Conservation (phyloP, 2,888 invertebrate genomes). For the Cepaea hortensis region DNA sequence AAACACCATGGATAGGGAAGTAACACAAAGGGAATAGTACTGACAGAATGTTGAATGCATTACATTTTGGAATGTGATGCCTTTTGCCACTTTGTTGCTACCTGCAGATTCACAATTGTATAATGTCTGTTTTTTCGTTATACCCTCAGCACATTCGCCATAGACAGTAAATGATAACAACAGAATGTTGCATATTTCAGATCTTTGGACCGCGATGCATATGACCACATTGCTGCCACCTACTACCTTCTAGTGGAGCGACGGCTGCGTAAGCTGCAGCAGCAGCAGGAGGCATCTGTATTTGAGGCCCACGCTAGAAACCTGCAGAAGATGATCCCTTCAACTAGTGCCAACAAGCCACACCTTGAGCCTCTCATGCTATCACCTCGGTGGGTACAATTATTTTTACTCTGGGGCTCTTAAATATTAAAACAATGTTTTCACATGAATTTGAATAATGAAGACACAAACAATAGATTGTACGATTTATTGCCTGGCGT, state of each 20-base stretch:
- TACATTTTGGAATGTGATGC: too few species aligned
- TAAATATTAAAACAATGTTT: background rate
- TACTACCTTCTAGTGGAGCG: constrained; percentile 97
- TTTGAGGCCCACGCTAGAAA: constrained; percentile 64
- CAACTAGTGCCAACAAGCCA: constrained; percentile 74
- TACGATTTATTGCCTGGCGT: too few species aligned
- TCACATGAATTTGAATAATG: too few species aligned
- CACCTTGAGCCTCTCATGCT: constrained; percentile 76
- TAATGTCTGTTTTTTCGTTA: too few species aligned
- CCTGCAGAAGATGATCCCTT: constrained; percentile 66
- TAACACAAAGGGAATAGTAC: too few species aligned
- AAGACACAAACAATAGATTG: too few species aligned
- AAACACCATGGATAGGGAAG: too few species aligned
- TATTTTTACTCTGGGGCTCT: background rate
- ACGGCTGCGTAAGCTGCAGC: constrained; percentile 80
- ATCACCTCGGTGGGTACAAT: constrained; percentile 74
- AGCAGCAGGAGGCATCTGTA: constrained; percentile 52
- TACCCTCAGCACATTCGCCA: background rate
- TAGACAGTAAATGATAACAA: background rate
- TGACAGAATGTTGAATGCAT: too few species aligned
- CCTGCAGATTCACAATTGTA: too few species aligned
- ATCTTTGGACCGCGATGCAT: constrained; percentile 94
- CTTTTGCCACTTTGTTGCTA: too few species aligned
- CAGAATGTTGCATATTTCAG: constrained; percentile 77
- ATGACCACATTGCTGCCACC: constrained; percentile 98